Evolutionary conservation across 2,113 vertebrate species (phyloP), one percentile per base, ranked within the genome.

Genomic region (Pangasianodon gigas): DNA sequence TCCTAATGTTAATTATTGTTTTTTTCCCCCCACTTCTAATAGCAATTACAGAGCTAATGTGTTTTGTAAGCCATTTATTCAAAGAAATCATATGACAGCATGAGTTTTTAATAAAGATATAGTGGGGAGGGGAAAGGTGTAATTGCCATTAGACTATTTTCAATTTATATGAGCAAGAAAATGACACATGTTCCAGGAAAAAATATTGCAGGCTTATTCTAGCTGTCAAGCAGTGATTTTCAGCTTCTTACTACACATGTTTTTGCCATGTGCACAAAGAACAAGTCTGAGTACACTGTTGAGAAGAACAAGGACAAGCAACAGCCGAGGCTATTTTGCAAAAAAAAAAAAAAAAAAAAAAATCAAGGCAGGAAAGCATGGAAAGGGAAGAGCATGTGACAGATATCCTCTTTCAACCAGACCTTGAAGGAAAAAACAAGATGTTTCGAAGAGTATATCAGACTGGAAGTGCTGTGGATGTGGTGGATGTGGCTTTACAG

Each of bases 1-100:
- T 87, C 32, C 60, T 90, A 62, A 90, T 90, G 69, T 86, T 88
- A 41, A 87, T 91, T 84, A 88, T 88, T 89, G 54, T 89, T 90
- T 88, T 90, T 69, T 65, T 46, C 21, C 44, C 60, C 26, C 21
- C 18, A 10, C 24, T 65, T 62, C 56, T 88, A 91, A 44, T 87
- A 75, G 56, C 74, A 85, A 82, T 85, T 90, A 90, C 65, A 86
- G 75, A 75, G 84, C 83, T 87, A 91, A 89, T 79, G 56, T 56
- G 85, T 65, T 82, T 84, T 69, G 44, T 24, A 58, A 86, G 46
- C 19, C 26, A 89, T 87, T 83, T 82, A 86, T 84, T 67, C 19
- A 87, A 89, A 84, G 6, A 81, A 81, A 62, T 65, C 32, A 85
- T 77, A 82, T 89, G 44, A 75, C 79, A 54, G 87, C 89, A 44